Evolutionary conservation across 2,113 vertebrate species (phyloP), one percentile per base, ranked within the genome.

Genomic region (Pundamilia nyererei): DNA sequence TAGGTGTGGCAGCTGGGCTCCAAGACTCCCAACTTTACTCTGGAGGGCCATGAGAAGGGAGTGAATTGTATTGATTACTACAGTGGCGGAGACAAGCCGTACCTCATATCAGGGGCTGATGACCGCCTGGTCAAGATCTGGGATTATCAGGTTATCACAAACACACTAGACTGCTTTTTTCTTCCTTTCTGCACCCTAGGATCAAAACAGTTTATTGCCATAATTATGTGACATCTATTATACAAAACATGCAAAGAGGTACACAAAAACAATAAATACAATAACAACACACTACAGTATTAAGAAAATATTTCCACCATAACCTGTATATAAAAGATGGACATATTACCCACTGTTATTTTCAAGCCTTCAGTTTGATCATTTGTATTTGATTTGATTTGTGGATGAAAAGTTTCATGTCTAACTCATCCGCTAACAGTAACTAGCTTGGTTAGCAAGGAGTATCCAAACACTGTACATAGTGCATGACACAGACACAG

Each of bases 41-140:
- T 99, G 95, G 99, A 99, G 87, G 99, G 99, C 58, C 99, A 99
- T 0, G 99, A 99, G 92, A 99, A 99, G 89, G 98, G 99, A 2
- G 98, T 99, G 24, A 99, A 99, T 93, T 99, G 99, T 88, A 99
- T 99, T 31, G 98, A 99, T 93, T 99, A 99, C 82, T 99, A 99
- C 96, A 99, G 99, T 40, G 99, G 99, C 81, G 98, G 99, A 19
- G 99, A 99, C 95, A 99, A 99, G 79, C 99, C 99, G 0, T 99
- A 99, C 88, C 97, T 99, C 79, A 99, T 99, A 60, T 99, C 99
- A n/a, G 99, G 99, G 33, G 99, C 98, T 79, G 99, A 99, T 90
- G 99, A 99, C 86, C 97, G 98, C 19, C 96, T 99, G 80, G 99
- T 99, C 85, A 99, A 99, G 93, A 99, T 99, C 95, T 99, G 99